Evolutionary conservation across 2,797 vertebrate genomes (phyloP), one percentile per base, ranked within the genome.

Genomic region (Pelobates cultripes): DNA sequence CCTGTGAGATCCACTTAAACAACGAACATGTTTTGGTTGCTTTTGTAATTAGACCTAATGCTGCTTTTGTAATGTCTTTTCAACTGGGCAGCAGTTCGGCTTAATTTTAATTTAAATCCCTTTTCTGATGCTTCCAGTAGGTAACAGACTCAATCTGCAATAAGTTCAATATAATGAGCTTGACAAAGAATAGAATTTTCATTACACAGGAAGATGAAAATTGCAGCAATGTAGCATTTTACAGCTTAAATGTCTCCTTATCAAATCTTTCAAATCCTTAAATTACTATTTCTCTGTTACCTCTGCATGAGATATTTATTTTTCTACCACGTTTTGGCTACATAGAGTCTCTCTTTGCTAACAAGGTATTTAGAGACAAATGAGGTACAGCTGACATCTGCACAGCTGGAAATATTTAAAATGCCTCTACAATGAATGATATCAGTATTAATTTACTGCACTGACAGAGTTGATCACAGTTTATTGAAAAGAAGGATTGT

Each of bases 211-310:
- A 86, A 75, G 64, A 40, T 14, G 78, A 82, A 86, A 81, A 86
- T 79, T 70, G 63, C 79, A 80, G 51, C 9, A 12, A 55, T 72
- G 68, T 45, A 79, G 68, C 17, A 3, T 86, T 86, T 85, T 73
- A 72, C 77, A 47, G 67, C 84, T 76, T 83, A 69, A 80, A 41
- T 7, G 40, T 85, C 85, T 71, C 68, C 72, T 87, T 78, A 86
- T 76, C 71, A 86, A 88, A 87, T 85, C 85, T 84, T 28, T 67
- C 78, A 86, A 87, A 86, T 87, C 17, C 74, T 85, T 81, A 86
- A 79, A 85, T 87, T 81, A 78, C 43, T 71, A 74, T 85, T 85
- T 84, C 77, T 86, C 73, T 68, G 43, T 80, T 87, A 86, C 80
- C 43, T 10, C 64, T 79, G 76, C 82, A 64, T 77, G 63, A 86